phyloP scores from a whole-genome alignment of 2,113 vertebrate species.

The Microtus pennsylvanicus region DNA sequence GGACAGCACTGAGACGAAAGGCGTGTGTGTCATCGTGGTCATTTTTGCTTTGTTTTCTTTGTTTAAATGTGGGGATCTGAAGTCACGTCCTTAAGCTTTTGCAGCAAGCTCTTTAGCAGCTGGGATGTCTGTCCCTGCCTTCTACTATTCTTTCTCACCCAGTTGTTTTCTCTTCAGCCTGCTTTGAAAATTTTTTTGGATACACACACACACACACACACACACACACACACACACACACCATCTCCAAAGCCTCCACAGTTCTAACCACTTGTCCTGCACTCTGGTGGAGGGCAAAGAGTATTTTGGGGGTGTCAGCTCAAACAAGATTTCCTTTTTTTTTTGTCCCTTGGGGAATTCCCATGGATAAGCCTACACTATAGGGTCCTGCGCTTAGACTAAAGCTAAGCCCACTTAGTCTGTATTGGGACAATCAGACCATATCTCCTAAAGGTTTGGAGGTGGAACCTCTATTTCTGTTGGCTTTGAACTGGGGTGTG shows the following conservation, averaged over 20 bases:
- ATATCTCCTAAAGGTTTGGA: not conserved
- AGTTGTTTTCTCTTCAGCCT: not conserved
- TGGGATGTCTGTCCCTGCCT: not conserved
- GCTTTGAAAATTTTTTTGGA: slow-evolving; percentile 43
- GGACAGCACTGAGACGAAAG: not conserved
- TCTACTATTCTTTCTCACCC: not conserved
- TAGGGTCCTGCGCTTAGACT: not conserved
- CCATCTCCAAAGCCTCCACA: not conserved
- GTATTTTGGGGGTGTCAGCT: not conserved
- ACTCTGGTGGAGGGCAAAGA: not conserved
- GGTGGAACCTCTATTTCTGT: not conserved
- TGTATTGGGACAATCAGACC: not conserved
- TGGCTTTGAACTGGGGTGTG: not conserved
- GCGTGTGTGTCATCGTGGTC: no score
- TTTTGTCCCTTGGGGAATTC: not conserved
- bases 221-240: not conserved
- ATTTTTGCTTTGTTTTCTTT: no score
- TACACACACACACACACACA: not conserved
- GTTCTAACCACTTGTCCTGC: not conserved
- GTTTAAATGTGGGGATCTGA: not conserved
- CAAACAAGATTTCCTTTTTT: not conserved
- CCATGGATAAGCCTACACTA: not conserved
- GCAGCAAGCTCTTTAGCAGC: not conserved
- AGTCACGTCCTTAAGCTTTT: not conserved
- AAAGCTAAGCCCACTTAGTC: not conserved